A percentile compares a stretch with the other conserved stretches of the same genome.
Conservation (phyloP, 2,888 invertebrate species). For the Balanococcus diminutus region DNA sequence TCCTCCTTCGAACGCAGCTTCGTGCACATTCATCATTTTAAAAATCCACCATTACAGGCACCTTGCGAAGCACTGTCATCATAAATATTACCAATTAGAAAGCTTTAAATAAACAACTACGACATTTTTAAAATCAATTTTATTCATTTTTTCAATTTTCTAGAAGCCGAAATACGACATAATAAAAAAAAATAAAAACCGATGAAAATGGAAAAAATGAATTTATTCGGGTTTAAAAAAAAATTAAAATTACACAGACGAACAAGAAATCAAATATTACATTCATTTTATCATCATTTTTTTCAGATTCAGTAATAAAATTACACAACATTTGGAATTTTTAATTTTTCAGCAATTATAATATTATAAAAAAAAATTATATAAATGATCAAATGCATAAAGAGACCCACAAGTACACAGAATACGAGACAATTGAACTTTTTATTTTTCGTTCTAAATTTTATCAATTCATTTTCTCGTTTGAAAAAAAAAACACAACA, state of each 20-base stretch:
- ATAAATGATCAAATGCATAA: background rate
- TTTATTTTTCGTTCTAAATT: too few relatives aligned
- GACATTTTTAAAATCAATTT: background rate
- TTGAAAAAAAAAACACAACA: too few relatives aligned
- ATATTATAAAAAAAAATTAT: background rate
- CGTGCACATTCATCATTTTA: background rate
- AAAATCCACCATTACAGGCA: background rate
- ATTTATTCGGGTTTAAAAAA: background rate
- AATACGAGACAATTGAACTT: too few relatives aligned
- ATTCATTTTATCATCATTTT: background rate
- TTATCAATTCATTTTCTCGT: too few relatives aligned
- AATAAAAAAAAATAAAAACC: background rate
- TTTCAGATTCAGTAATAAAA: background rate
- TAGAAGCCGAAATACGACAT: background rate
- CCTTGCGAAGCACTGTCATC: conserved; percentile 33
- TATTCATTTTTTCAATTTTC: background rate
- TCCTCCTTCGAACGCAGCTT: too few relatives aligned
- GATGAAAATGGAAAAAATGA: background rate
- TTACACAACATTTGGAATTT: background rate
- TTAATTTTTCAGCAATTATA: background rate
- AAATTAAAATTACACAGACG: background rate
- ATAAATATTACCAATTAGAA: background rate
- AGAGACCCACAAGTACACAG: too few relatives aligned
- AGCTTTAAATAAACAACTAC: conserved; percentile 5
- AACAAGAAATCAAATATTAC: background rate